Percentiles rank a stretch among this genome's conserved stretches.
phyloP scores from a whole-genome alignment of 2,113 vertebrate genomes.

The Lophura nycthemera region DNA sequence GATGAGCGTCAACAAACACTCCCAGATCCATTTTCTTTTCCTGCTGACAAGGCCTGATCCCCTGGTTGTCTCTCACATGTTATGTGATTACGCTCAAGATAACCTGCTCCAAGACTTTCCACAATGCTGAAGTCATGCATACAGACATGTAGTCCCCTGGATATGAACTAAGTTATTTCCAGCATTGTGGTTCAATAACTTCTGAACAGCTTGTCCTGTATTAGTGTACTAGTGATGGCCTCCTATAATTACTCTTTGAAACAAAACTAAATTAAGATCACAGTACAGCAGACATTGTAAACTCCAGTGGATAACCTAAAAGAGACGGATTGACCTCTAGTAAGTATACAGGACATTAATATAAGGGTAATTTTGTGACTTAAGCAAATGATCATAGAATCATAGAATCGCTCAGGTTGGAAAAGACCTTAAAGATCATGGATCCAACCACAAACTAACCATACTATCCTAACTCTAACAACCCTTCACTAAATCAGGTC shows the following conservation, averaged over 20 bases:
- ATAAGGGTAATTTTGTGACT: not conserved
- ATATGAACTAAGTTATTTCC: constrained; percentile 51
- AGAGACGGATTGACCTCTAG: not conserved
- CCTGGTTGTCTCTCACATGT: not conserved
- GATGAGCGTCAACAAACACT: too few relatives aligned
- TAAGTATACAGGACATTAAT: not conserved
- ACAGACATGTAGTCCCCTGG: not conserved
- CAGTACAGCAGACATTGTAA: constrained; percentile 64
- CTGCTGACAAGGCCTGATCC: not conserved
- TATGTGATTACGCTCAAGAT: not conserved
- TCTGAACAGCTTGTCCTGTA: constrained; percentile 69
- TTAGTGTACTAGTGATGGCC: constrained; percentile 41
- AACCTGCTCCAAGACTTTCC: not conserved
- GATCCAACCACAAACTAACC: too few relatives aligned
- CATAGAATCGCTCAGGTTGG: too few relatives aligned
- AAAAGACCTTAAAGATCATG: too few relatives aligned
- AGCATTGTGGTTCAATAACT: constrained; percentile 62
- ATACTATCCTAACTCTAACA: too few relatives aligned
- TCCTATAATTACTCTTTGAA: constrained; percentile 64
- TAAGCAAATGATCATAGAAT: not conserved
- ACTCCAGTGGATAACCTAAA: not conserved
- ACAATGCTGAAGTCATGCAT: not conserved
- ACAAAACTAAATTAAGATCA: constrained; percentile 62
- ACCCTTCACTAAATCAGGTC: too few relatives aligned
- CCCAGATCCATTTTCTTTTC: too few relatives aligned